Evolutionary conservation across 1,140 invertebrate genomes (phyloP).

Genomic region (Drosophila orena): DNA sequence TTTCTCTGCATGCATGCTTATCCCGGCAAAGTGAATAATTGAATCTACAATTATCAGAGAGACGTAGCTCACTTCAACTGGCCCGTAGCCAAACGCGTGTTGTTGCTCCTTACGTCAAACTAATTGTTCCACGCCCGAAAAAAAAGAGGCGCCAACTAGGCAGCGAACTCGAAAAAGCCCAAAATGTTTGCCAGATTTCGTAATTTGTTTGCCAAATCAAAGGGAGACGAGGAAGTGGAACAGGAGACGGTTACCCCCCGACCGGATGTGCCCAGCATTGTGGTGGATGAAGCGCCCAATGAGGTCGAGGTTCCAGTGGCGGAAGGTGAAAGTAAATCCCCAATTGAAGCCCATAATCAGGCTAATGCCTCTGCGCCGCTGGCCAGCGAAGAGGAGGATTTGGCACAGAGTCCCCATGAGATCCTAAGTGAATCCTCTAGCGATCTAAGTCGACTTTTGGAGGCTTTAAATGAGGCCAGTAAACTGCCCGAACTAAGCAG

Average conservation of each 20-base stretch:
- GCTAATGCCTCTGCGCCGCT: conserved; percentile 37
- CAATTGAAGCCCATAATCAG: conserved; percentile 9
- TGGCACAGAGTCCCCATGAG: conserved; percentile 14
- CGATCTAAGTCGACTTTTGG: conserved; percentile 56
- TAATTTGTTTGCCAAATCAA: conserved; percentile 78
- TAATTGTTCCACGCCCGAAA: conserved; percentile 23
- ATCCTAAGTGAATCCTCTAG: conserved; percentile 49
- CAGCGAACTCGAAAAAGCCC: background rate
- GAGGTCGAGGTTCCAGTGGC: conserved; percentile 4
- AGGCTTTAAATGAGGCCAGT: conserved; percentile 57
- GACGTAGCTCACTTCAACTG: conserved; percentile 42
- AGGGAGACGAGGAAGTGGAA: conserved; percentile 42
- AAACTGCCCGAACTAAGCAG: conserved; percentile 51
- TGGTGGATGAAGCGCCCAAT: conserved; percentile 44
- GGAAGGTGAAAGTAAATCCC: conserved; percentile 7
- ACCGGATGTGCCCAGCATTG: conserved; percentile 55
- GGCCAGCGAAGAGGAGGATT: conserved; percentile 65
- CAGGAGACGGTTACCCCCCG: background rate
- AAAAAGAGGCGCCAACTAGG: conserved; percentile 19
- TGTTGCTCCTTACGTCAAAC: conserved; percentile 68
- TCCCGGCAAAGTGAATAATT: conserved; percentile 60
- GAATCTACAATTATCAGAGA: conserved; percentile 57
- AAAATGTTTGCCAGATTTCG: conserved; percentile 82
- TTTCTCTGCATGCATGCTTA: conserved; percentile 11
- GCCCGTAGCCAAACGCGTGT: conserved; percentile 73